Evolutionary conservation across 2,113 vertebrate species (phyloP), one percentile per base, ranked within the genome.

Genomic region (Callocephalon fimbriatum): DNA sequence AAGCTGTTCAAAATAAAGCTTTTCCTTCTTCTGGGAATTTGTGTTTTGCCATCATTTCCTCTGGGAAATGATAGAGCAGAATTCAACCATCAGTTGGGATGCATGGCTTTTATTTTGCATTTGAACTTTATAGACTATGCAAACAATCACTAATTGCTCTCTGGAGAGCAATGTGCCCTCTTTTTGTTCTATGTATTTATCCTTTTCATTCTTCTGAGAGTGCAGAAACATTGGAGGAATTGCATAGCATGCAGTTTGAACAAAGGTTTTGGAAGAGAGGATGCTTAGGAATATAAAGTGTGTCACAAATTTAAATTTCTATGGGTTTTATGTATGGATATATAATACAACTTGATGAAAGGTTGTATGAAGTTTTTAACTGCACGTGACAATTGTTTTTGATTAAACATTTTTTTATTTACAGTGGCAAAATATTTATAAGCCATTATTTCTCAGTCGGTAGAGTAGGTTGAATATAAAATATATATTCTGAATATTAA

Each of bases 81-180:
- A 93, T 90, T 90, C 47, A 88, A 11, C 21, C 59, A 45, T 20
- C 54, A 65, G 3, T 27, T 70, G 42, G 7, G 35, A 86, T 27
- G 77, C 35, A 14, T 59, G 31, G 26, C 14, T 84, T 90, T 92
- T 83, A 77, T 63, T 88, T 90, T 38, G 71, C 26, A 68, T 72
- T 80, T 86, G 66, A 90, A 90, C 62, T 68, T 19, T 61, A 86
- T 65, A 89, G 35, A 71, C 61, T 84, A 92, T 93, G 88, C 32
- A 94, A 96, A 96, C 63, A 19, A 84, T 86, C 42, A 45, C 68
- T 94, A 97, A 95, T 97, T 96, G 86, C 76, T 96, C 96, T 95
- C 94, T 76, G 54, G 96, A 96, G 97, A 95, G 26, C 7, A 62
- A 3, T 56, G 11, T 84, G 59, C 7, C 42, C 59, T 32, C 42